phyloP scores from a whole-genome alignment of 2,113 vertebrate species.

The Ochotona princeps region DNA sequence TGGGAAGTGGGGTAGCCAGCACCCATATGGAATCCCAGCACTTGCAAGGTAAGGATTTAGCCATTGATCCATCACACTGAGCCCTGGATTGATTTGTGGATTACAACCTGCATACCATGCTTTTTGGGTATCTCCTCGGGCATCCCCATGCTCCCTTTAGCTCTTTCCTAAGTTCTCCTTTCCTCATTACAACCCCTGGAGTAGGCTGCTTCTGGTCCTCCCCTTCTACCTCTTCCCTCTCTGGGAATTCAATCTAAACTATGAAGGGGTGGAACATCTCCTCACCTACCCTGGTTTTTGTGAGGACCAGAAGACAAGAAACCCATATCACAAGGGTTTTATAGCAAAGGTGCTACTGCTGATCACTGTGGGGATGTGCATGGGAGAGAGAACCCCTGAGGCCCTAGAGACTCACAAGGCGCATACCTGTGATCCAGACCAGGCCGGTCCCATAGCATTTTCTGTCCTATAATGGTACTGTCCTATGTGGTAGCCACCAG shows the following conservation, averaged over 20 bases:
- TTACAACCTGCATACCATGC: not conserved
- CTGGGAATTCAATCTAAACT: not conserved
- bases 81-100: constrained; percentile 11
- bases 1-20: no score
- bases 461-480: constrained; percentile 23
- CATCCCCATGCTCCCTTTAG: not conserved
- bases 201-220: not conserved
- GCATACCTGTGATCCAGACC: constrained; percentile 33
- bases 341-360: constrained; percentile 16
- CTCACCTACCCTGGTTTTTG: constrained; percentile 11
- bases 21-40: no score
- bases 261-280: not conserved
- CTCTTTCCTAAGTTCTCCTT: not conserved
- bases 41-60: no score
- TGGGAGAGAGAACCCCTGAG: constrained; percentile 24
- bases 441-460: constrained; percentile 12
- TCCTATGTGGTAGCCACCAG: not conserved
- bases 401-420: constrained; percentile 23
- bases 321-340: not conserved
- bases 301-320: constrained; percentile 28
- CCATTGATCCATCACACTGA: no score
- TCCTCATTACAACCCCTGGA: not conserved
- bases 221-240: not conserved
- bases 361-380: constrained; percentile 1
- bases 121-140: not conserved